Evolutionary conservation across 1,140 invertebrate genomes (phyloP).

Genomic region (Amphibalanus amphitrite): DNA sequence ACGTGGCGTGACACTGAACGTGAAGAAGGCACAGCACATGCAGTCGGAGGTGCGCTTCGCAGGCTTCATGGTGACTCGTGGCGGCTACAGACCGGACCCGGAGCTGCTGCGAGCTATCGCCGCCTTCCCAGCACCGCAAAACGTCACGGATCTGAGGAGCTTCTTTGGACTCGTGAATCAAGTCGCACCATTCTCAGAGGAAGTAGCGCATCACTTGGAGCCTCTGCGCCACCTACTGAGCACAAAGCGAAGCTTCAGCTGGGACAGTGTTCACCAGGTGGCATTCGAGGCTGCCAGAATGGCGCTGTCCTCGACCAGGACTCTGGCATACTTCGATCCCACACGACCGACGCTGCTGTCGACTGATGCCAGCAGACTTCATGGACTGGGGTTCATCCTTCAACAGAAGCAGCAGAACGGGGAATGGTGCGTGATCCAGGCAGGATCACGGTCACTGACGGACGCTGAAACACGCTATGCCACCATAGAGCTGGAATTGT

Average conservation of each 20-base stretch:
- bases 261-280: not conserved
- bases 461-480: slow-evolving; percentile 17
- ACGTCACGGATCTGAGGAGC: slow-evolving; percentile 4
- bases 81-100: slow-evolving; percentile 3
- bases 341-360: not conserved
- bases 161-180: slow-evolving; percentile 11
- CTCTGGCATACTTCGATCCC: slow-evolving; percentile 4
- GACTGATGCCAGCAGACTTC: slow-evolving; percentile 1
- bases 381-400: slow-evolving; percentile 1
- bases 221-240: slow-evolving; percentile 5
- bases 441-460: slow-evolving; percentile 14
- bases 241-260: not conserved
- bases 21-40: not conserved
- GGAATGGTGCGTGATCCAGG: not conserved
- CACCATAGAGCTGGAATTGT: slow-evolving; percentile 16
- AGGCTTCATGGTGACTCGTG: not conserved
- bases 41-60: not conserved
- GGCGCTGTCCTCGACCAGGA: slow-evolving; percentile 3
- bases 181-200: slow-evolving; percentile 6
- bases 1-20: not conserved
- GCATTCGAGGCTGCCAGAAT: not conserved
- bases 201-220: not conserved
- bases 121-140: slow-evolving; percentile 6
- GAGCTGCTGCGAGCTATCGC: not conserved
- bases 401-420: slow-evolving; percentile 6